A percentile compares a stretch with the other conserved stretches of the same genome.
Evolutionary conservation across 1,140 invertebrate species (phyloP).

Genomic region (Camponotus pennsylvanicus): DNA sequence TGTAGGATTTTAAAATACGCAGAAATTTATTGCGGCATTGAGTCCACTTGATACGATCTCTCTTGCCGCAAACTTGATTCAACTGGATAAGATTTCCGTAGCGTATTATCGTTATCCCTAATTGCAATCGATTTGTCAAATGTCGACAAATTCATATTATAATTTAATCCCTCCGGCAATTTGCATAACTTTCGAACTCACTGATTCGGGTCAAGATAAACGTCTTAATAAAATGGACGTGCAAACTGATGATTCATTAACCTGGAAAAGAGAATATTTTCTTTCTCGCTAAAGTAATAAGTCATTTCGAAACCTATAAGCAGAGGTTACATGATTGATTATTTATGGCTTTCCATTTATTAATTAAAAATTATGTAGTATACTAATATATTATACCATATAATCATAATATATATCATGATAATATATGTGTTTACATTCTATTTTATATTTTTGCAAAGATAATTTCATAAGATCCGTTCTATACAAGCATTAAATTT

Average conservation of each 20-base stretch:
- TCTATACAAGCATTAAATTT: not conserved
- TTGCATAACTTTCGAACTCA: constrained; percentile 59
- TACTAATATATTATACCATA: not conserved
- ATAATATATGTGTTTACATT: not conserved
- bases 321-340: constrained; percentile 2
- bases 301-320: constrained; percentile 6
- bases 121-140: constrained; percentile 52
- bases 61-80: not conserved
- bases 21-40: not conserved
- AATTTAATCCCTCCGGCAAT: constrained; percentile 40
- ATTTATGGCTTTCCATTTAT: not conserved
- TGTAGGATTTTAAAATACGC: not conserved
- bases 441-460: not conserved
- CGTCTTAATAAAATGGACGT: constrained; percentile 50
- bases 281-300: constrained; percentile 24
- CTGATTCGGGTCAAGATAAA: constrained; percentile 56
- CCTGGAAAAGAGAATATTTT: constrained; percentile 26
- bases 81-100: constrained; percentile 17
- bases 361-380: not conserved
- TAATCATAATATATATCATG: not conserved
- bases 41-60: not conserved
- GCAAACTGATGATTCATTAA: constrained; percentile 57
- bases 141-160: constrained; percentile 57
- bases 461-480: not conserved
- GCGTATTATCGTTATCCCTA: constrained; percentile 38